Conservation (phyloP, 2,797 vertebrate species). For the Poliocrania exsul region DNA sequence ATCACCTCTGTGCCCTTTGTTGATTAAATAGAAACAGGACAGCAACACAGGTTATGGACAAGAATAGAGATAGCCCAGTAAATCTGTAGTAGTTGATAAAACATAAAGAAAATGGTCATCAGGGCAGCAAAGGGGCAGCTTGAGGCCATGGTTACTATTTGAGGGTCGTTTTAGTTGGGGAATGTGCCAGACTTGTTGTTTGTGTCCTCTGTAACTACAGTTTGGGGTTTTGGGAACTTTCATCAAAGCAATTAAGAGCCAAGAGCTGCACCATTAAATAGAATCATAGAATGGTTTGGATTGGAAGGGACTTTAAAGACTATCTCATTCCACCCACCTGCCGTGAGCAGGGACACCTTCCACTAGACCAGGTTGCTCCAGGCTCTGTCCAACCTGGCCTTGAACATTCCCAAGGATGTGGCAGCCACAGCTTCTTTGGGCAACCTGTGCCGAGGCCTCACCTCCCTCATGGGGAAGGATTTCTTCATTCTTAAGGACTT, state of each 20-base stretch:
- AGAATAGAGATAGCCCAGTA: neutral
- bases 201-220: neutral
- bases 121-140: neutral
- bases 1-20: neutral
- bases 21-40: neutral
- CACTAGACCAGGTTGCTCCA: neutral
- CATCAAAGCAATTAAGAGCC: neutral
- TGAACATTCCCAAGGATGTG: neutral
- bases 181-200: neutral
- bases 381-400: neutral
- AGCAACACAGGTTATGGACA: neutral
- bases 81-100: neutral
- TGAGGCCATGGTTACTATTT: neutral
- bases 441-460: neutral
- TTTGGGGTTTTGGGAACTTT: neutral
- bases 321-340: neutral
- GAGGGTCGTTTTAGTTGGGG: neutral
- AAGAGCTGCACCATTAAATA: neutral
- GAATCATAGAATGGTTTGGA: neutral
- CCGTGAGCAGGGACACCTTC: neutral
- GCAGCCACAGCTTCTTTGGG: neutral
- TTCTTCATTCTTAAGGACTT: neutral
- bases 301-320: neutral
- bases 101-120: neutral
- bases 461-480: neutral